Percentiles rank a stretch among this genome's conserved stretches.
phyloP scores from a whole-genome alignment of 1,140 invertebrate species.

The Nasonia vitripennis region DNA sequence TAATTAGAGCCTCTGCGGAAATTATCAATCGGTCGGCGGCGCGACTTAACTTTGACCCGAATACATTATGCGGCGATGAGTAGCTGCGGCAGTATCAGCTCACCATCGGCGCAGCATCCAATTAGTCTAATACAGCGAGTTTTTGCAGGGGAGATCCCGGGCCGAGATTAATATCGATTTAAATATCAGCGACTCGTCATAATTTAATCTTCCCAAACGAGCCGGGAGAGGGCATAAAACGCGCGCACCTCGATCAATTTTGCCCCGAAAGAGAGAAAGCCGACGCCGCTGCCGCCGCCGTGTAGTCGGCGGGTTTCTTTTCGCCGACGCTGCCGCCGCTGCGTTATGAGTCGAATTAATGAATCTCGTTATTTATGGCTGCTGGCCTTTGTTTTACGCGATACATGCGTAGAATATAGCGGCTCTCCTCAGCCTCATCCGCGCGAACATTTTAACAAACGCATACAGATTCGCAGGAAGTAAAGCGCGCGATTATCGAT shows the following conservation, averaged over 20 bases:
- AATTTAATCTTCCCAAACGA: constrained; percentile 29
- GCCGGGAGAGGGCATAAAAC: background rate
- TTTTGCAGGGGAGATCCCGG: background rate
- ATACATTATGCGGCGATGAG: background rate
- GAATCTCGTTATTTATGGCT: constrained; percentile 51
- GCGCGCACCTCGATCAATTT: constrained; percentile 20
- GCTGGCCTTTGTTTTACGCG: constrained; percentile 50
- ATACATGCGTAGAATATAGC: background rate
- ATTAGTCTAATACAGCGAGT: background rate
- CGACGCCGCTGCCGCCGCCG: constrained; percentile 16
- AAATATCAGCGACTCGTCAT: constrained; percentile 15
- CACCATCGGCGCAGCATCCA: constrained; percentile 12
- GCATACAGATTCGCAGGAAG: background rate
- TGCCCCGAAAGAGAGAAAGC: background rate
- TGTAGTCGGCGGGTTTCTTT: constrained; percentile 16
- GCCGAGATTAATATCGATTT: constrained; percentile 9
- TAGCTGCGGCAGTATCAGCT: background rate
- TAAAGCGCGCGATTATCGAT: background rate
- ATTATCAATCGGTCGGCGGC: too few relatives aligned
- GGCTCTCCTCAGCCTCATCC: background rate
- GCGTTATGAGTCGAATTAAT: constrained; percentile 52
- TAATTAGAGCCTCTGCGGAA: too few relatives aligned
- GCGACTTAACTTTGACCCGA: background rate
- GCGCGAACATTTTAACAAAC: background rate
- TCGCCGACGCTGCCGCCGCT: background rate